Percentiles rank a stretch among this genome's conserved stretches.
These are phyloP conservation scores for Tolypeutes matacus DNA, from an alignment of 2,797 vertebrate genomes.

Conservation along the genomic window DNA sequence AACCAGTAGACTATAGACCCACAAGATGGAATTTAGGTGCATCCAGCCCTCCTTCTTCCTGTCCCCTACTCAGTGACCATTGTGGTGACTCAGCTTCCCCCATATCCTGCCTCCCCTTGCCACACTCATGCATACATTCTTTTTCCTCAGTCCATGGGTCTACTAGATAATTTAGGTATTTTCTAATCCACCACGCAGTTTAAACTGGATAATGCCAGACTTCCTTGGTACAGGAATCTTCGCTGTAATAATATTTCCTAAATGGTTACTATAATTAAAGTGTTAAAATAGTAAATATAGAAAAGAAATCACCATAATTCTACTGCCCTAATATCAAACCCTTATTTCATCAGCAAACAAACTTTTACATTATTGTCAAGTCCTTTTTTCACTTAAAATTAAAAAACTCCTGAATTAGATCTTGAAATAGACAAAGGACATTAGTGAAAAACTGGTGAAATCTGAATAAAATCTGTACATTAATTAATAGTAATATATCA, in stretches of 20 bases:
- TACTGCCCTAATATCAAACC: background rate
- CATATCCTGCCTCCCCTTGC: background rate
- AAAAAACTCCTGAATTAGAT: background rate
- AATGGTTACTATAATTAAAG: background rate
- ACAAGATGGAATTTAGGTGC: background rate
- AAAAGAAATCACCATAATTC: background rate
- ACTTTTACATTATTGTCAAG: background rate
- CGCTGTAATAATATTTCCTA: background rate
- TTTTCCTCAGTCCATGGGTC: background rate
- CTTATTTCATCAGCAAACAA: background rate
- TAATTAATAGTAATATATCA: background rate
- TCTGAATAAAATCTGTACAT: background rate
- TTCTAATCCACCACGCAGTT: background rate
- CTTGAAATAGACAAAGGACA: background rate
- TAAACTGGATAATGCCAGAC: background rate
- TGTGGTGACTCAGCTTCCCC: no score
- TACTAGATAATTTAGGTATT: background rate
- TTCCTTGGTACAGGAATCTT: background rate
- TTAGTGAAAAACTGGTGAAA: background rate
- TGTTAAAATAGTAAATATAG: background rate
- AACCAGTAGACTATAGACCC: background rate
- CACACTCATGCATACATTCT: background rate
- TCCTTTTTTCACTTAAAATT: constrained; percentile 19
- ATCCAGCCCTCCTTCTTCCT: background rate
- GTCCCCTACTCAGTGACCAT: background rate